Conservation (phyloP, 2,113 vertebrate species). For the Todiramphus saurophagus region DNA sequence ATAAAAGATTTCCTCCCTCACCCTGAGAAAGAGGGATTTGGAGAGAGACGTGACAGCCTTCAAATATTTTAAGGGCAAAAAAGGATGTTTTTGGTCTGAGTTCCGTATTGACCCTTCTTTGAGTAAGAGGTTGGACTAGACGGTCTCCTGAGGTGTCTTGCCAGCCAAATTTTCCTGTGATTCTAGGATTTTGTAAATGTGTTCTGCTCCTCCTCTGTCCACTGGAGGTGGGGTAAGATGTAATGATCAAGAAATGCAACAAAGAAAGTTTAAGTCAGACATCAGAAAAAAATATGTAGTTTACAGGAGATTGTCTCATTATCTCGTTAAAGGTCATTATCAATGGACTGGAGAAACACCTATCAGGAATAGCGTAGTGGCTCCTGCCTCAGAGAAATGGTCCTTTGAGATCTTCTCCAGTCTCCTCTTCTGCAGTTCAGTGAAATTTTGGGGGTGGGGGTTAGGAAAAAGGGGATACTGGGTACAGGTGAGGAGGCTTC, state of each 20-base stretch:
- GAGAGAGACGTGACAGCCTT: background rate
- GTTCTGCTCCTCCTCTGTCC: background rate
- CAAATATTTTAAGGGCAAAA: background rate
- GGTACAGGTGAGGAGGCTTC: background rate
- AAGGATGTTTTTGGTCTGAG: background rate
- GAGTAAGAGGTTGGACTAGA: background rate
- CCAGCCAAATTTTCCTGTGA: background rate
- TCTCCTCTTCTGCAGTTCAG: background rate
- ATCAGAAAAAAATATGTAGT: background rate
- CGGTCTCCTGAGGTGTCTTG: background rate
- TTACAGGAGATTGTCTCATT: background rate
- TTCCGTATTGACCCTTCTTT: background rate
- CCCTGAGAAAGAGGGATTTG: background rate
- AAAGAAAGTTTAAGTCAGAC: background rate
- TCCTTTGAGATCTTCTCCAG: background rate
- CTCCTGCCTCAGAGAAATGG: background rate
- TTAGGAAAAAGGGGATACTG: background rate
- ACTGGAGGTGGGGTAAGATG: background rate
- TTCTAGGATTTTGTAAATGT: background rate
- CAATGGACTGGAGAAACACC: background rate
- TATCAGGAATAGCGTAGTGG: background rate
- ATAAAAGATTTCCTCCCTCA: background rate
- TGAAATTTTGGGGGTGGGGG: background rate
- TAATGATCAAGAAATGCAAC: background rate
- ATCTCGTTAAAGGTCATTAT: background rate